Conservation (phyloP, 2,797 vertebrate genomes). For the Peromyscus aztecus region DNA sequence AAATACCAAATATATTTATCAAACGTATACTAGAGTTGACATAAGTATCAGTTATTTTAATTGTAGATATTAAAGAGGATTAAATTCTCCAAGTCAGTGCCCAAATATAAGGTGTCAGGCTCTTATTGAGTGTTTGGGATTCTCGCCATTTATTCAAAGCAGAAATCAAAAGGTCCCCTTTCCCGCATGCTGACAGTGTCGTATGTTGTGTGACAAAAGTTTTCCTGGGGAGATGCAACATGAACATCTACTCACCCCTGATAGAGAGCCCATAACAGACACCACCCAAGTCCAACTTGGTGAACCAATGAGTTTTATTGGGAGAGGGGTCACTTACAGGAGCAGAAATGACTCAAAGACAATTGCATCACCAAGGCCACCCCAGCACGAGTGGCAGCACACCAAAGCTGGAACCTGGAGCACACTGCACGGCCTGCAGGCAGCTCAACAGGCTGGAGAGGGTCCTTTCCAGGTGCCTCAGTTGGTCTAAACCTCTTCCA, state of each 20-base stretch:
- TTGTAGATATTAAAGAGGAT: conserved; percentile 25
- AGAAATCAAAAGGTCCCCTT: conserved; percentile 9
- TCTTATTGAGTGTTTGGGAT: background rate
- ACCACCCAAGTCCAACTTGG: background rate
- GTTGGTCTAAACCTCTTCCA: background rate
- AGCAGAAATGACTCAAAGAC: background rate
- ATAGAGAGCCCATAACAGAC: background rate
- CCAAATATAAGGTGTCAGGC: background rate
- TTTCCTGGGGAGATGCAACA: background rate
- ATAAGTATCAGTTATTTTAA: background rate
- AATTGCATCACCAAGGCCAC: background rate
- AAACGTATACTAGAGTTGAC: background rate
- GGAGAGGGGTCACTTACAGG: background rate
- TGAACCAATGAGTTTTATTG: background rate
- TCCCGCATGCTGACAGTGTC: background rate
- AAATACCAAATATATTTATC: conserved; percentile 22
- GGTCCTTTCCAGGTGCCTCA: too few relatives aligned
- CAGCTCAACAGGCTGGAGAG: background rate
- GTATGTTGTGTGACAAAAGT: background rate
- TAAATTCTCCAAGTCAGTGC: background rate
- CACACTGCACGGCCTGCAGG: background rate
- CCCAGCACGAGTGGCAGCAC: background rate
- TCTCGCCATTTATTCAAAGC: background rate
- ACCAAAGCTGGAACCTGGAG: background rate
- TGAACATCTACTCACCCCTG: background rate